A percentile compares a stretch with the other conserved stretches of the same genome.
Evolutionary conservation across 2,888 invertebrate species (phyloP).

Genomic region (Nemoura dubitans): DNA sequence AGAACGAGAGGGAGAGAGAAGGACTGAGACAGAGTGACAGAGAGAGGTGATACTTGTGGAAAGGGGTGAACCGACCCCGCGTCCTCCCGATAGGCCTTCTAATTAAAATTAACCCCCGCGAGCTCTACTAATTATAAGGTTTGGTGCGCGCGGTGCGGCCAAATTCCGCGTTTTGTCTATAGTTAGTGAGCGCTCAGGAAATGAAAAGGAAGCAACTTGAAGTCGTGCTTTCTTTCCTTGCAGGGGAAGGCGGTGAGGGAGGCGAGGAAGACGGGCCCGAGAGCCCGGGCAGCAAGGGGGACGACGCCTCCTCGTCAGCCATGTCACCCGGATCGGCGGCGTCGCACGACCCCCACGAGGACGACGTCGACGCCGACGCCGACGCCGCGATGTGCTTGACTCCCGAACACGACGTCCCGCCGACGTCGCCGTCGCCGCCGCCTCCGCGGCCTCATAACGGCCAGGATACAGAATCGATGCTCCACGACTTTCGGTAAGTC

Average conservation of each 20-base stretch:
- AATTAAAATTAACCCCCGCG: conserved; percentile 52
- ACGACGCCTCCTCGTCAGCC: conserved; percentile 57
- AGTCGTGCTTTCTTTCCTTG: conserved; percentile 53
- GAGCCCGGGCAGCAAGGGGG: conserved; percentile 64
- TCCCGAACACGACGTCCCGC: conserved; percentile 28
- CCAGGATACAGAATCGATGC: conserved; percentile 32
- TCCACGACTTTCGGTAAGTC: conserved; percentile 39
- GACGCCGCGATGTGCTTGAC: conserved; percentile 25
- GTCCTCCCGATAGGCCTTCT: conserved; percentile 49
- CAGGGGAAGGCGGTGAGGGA: conserved; percentile 67
- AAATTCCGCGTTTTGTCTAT: conserved; percentile 41
- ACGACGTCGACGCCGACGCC: conserved; percentile 35
- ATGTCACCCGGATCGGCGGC: conserved; percentile 30
- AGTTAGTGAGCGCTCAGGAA: conserved; percentile 47
- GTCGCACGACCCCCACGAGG: conserved; percentile 30
- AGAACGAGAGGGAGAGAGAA: neutral
- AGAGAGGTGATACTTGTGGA: conserved; percentile 29
- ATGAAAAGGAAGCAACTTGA: conserved; percentile 47
- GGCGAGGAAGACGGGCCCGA: conserved; percentile 63
- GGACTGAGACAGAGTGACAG: neutral
- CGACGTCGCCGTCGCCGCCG: conserved; percentile 41
- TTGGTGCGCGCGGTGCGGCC: conserved; percentile 45
- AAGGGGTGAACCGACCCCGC: conserved; percentile 32
- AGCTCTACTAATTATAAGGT: conserved; percentile 51
- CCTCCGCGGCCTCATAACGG: conserved; percentile 22